Base-by-base conservation (phyloP, 1,140 invertebrate genomes). In the Samia ricini region DNA sequence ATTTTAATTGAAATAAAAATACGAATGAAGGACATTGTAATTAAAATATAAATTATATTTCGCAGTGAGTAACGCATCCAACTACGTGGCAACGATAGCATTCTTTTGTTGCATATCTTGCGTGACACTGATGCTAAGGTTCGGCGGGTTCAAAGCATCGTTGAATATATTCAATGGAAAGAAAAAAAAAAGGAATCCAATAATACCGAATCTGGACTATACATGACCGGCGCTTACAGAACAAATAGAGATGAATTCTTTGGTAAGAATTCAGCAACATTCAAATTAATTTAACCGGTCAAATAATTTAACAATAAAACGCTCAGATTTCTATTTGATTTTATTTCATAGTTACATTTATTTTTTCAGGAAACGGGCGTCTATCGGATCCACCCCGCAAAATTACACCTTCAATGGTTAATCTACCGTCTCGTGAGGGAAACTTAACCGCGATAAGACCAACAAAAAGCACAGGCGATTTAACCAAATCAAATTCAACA, bases 131-230 rank as follows among this genome's bases (percentile, higher is more conserved):
- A 90, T 91, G 76, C 71, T 91, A 0, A 77, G 71, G 42, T 90
- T 91, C 61, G 72, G 77, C 55, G 84, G 89, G 18, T 92, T 91
- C 69, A 87, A 82, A 59, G 89, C 84, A 2, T 85, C 83, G 12
- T 69, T 92, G 3, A 82, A 86, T 20, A 76, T 85, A 10, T 64
- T 76, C 19, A 66, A 66, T 10, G 64, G 67, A 0, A 76, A 71
- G 19, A 75, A 74, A 36, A 73, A 54, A 1, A 66, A 73, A 2
- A 67, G 63, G 15, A 77, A 80, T 18, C 66, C 76, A 12, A 77
- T 76, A 19, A 79, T 79, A 0, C 48, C 64, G 5, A 29, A 62
- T 2, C 58, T 69, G 4, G 71, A 63, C 12, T 56, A 19, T 79
- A 76, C 18, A 59, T 84, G 2, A 77, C n/a, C 8, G 87, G 85